Evolutionary conservation across 2,113 vertebrate species (phyloP), one percentile per base, ranked within the genome.

Genomic region (Gallinago jamesoni): DNA sequence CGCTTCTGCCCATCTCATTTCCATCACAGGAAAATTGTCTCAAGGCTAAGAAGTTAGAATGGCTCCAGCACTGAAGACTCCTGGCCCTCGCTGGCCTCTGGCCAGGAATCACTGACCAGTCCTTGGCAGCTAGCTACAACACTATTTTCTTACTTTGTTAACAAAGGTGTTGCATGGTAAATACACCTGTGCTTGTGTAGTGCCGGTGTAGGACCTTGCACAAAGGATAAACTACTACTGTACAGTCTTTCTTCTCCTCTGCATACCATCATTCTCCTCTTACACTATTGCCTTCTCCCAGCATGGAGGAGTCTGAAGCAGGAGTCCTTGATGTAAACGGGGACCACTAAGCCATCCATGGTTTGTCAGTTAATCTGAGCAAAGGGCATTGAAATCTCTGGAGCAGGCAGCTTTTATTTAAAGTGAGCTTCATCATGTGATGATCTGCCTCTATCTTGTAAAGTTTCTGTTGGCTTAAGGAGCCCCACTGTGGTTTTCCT

Each of bases 181-280:
- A 35, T 64, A 33, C 0, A 0, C 30, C 50, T 0, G 0, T 62
- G 57, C 28, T 35, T 43, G 33, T 48, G 33, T 14, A 80, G 35
- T 16, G 24, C 30, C 20, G 31, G 16, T 57, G 37, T 3, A 41
- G 45, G 33, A 59, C 53, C 35, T 21, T 35, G 55, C 67, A 43
- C 50, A 79, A 75, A 72, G 39, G 48, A 68, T 64, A 31, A 75
- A 27, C 17, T 69, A 10, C 59, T 89, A 6, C n/a, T 47, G 7
- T 41, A n/a, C 39, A 20, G 56, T 55, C 37, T 79, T 62, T 48
- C 28, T 72, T 37, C 17, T 12, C 7, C 69, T 64, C n/a, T 63
- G 52, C 19, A 30, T 47, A 31, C 20, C 52, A 31, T 67, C 60
- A 2, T 80, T n/a, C 22, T 79, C 37, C 62, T 88, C 52, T 69